phyloP scores from a whole-genome alignment of 2,113 vertebrate genomes.

The Anhinga rufa region DNA sequence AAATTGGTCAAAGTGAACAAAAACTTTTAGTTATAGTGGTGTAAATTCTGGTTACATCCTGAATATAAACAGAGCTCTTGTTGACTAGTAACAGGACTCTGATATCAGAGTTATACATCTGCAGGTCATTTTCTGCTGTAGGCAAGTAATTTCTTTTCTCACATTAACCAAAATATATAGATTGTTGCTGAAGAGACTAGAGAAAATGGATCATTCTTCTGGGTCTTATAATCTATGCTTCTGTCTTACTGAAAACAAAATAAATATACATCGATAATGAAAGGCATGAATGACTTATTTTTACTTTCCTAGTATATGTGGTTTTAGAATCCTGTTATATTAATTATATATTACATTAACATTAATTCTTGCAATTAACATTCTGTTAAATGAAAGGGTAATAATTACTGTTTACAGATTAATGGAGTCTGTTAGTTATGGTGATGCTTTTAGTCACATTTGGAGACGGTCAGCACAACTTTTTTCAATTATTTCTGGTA shows the following conservation, averaged over 20 bases:
- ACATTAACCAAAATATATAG: not conserved
- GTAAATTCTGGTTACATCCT: not conserved
- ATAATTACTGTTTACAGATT: not conserved
- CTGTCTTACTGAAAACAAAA: not conserved
- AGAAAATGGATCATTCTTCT: not conserved
- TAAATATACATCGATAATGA: not conserved
- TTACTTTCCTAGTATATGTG: not conserved
- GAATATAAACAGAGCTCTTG: not conserved
- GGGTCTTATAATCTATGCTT: not conserved
- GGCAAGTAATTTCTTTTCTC: not conserved
- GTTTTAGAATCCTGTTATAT: not conserved
- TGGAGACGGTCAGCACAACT: not conserved
- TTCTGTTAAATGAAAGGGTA: not conserved
- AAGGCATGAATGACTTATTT: not conserved
- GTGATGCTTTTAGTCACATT: not conserved
- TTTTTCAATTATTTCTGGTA: not conserved
- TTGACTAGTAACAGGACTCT: not conserved
- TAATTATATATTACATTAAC: slow-evolving; percentile 8
- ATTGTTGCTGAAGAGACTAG: not conserved
- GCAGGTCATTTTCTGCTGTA: not conserved
- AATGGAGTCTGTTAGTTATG: not conserved
- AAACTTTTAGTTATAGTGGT: not conserved
- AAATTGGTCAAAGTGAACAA: not conserved
- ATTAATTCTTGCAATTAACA: not conserved
- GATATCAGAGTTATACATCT: not conserved